phyloP scores from a whole-genome alignment of 2,888 invertebrate species.

The Abscondita cerata region DNA sequence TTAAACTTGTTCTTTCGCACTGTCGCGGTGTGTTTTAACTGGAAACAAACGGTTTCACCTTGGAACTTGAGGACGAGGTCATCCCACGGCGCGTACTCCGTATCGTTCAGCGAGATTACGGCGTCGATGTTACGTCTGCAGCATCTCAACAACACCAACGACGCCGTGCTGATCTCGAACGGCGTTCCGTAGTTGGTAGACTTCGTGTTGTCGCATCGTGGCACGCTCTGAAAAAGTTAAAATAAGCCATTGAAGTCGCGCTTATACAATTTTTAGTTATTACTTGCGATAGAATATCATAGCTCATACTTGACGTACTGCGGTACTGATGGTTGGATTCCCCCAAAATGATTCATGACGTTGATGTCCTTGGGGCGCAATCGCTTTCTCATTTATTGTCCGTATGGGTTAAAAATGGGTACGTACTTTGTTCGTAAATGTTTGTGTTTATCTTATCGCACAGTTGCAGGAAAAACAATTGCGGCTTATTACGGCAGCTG shows the following conservation, averaged over 20 bases:
- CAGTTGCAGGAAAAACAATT: no score
- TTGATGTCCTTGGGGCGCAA: no score
- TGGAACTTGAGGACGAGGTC: conserved; percentile 17
- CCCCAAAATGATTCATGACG: no score
- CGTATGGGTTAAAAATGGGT: no score
- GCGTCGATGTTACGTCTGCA: conserved; percentile 2
- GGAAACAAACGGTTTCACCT: conserved; percentile 12
- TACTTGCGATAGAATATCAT: no score
- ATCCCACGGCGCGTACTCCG: conserved; percentile 21
- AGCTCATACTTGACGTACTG: not conserved
- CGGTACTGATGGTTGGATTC: not conserved
- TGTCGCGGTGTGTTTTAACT: conserved; percentile 20
- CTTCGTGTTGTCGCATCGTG: conserved; percentile 18
- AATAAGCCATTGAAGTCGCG: no score
- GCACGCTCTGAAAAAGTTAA: conserved; percentile 16
- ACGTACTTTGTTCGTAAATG: no score
- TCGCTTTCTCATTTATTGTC: no score
- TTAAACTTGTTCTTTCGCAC: conserved; percentile 8
- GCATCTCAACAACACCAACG: conserved; percentile 5
- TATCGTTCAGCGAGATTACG: conserved; percentile 14
- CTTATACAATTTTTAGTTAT: no score
- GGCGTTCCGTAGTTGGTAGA: conserved; percentile 23
- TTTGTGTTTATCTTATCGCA: no score
- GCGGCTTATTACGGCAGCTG: conserved; percentile 22
- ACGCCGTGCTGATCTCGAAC: conserved; percentile 16